Evolutionary conservation across 1,140 invertebrate species (phyloP), one percentile per base, ranked within the genome.

Genomic region (Drosophila littoralis): DNA sequence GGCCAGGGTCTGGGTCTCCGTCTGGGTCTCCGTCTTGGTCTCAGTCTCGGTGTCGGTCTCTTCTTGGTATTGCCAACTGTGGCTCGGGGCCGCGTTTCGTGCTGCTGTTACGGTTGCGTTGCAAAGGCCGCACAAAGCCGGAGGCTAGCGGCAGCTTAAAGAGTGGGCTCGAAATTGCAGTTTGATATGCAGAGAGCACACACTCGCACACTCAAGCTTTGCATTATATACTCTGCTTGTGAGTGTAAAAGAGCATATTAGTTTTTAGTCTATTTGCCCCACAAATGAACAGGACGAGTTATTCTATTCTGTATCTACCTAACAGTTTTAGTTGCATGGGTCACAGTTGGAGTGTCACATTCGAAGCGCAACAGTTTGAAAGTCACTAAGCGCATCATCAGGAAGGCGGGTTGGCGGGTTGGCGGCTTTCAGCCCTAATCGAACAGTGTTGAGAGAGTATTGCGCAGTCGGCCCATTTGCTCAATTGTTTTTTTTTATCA

Each of bases 401-500:
- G 4, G 22, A 22, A 22, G 22, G 22, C 22, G 22, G 22, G n/a
- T n/a, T n/a, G n/a, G n/a, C n/a, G n/a, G n/a, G n/a, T n/a, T n/a
- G n/a, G n/a, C n/a, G n/a, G n/a, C n/a, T n/a, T n/a, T n/a, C n/a
- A n/a, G n/a, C 17, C 17, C 1, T 17, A 17, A 17, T 17, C 17
- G 17, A 36, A 38, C 36, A 3, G 36, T 38, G 36, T 4, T 4
- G n/a, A n/a, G n/a, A n/a, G 46, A 28, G 46, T 50, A 50, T 50
- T 28, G 17, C 12, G 9, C 22, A 50, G 10, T 50, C 46, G 46
- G 46, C 2, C 10, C 6, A 12, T 0, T 8, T 36, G 35, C 28
- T 36, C n/a, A 10, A 13, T 13, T 52, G 50, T 63, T 71, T 75
- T 76, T 76, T 42, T 63, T 50, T 67, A 61, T 35, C 48, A 52